These are phyloP conservation scores for Sclerurus mexicanus DNA, from an alignment of 2,113 vertebrate species.

Conservation along the genomic window DNA sequence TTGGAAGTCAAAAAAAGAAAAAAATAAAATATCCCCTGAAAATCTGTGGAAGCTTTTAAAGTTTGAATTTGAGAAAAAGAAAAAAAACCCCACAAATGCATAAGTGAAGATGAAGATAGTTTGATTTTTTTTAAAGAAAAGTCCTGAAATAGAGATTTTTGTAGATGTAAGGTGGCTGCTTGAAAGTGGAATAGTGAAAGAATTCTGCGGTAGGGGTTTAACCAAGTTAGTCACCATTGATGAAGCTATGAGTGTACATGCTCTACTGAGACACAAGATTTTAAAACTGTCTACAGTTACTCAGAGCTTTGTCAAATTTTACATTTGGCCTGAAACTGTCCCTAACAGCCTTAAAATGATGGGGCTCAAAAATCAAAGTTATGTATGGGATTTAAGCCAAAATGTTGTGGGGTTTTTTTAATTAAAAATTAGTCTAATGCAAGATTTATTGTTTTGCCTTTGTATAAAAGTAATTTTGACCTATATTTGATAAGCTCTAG, in stretches of 20 bases:
- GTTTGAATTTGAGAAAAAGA: neutral
- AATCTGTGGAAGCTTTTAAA: neutral
- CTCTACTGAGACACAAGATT: neutral
- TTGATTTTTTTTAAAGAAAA: neutral
- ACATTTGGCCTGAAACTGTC: neutral
- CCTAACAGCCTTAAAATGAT: neutral
- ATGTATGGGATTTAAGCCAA: neutral
- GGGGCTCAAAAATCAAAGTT: neutral
- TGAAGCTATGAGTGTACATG: neutral
- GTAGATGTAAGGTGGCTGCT: neutral
- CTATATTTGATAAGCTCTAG: neutral
- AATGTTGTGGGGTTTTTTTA: neutral
- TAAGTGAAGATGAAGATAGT: neutral
- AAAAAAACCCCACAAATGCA: neutral
- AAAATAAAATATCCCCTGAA: neutral
- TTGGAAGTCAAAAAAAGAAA: neutral
- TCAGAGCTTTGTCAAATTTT: neutral
- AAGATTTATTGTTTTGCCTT: neutral
- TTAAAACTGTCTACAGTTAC: neutral
- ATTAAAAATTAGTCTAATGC: neutral
- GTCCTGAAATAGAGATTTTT: neutral
- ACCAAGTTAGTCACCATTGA: neutral
- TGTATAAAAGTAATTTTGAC: neutral
- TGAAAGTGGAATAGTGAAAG: neutral
- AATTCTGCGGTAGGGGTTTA: neutral